These are phyloP conservation scores for Pantherophis vulpinus DNA, from an alignment of 2,797 vertebrate species.

Conservation along the genomic window DNA sequence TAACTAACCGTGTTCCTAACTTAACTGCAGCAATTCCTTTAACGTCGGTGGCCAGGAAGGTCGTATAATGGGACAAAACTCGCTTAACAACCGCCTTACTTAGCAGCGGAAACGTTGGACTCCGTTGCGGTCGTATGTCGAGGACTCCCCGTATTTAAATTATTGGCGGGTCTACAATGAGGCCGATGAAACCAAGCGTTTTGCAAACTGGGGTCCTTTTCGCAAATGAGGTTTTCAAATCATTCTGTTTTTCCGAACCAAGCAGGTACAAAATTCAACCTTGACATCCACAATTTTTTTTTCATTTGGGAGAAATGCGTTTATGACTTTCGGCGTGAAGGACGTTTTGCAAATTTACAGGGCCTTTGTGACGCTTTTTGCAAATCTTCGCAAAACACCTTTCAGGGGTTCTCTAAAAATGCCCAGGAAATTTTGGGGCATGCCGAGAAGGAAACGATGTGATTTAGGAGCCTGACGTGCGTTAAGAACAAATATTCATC, in stretches of 20 bases:
- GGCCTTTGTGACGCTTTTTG: background rate
- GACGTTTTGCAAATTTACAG: background rate
- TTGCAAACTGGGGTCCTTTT: background rate
- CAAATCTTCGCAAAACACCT: background rate
- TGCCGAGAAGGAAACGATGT: background rate
- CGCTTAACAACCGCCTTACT: too few relatives aligned
- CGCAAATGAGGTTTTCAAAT: background rate
- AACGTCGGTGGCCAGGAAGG: too few relatives aligned
- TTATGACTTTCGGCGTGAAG: background rate
- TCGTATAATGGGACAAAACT: too few relatives aligned
- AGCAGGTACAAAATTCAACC: background rate
- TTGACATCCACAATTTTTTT: background rate
- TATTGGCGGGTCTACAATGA: background rate
- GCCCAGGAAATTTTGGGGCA: background rate
- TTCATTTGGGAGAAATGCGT: background rate
- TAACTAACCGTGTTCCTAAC: too few relatives aligned
- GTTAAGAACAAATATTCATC: background rate
- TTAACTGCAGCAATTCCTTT: too few relatives aligned
- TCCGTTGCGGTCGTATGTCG: fast-evolving
- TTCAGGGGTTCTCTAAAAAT: background rate
- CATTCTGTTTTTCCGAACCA: background rate
- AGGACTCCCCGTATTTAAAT: background rate
- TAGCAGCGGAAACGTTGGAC: too few relatives aligned
- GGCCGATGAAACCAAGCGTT: background rate
- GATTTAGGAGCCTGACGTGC: background rate